Evolutionary conservation across 2,888 invertebrate genomes (phyloP), one percentile per base, ranked within the genome.

Genomic region (Pandemis cinnamomeana): DNA sequence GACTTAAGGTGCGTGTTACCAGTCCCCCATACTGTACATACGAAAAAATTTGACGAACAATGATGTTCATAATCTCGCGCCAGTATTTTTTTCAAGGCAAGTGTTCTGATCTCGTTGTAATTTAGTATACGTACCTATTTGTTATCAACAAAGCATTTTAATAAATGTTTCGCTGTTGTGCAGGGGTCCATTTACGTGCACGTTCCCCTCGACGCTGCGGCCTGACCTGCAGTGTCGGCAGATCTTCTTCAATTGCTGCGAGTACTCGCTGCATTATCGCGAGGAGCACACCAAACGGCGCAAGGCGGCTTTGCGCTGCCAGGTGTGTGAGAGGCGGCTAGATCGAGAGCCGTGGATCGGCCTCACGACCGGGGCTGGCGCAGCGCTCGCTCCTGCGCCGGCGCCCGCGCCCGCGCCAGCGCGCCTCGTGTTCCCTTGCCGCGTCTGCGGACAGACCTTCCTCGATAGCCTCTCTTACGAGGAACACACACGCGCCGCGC

Each of bases 171-270:
- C 42, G 42, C 72, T 58, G 70, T 69, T 72, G 75, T 81, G 8
- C 84, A 93, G 93, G 83, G 93, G 93, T 44, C 93, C 93, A 41
- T 93, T 93, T 76, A 92, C 91, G 6, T 93, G 93, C 82, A 91
- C 91, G 5, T 89, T 91, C 69, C 90, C 91, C 13, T 89, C 91
- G 7, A 81, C 86, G 11, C 75, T 90, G 73, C 88, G 85, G n/a
- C 88, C 91, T 11, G 91, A 90, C 55, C 77, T 87, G 70, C 92
- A 91, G 73, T 94, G 93, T 76, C 87, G 91, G 44, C 91, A 92
- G 79, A 90, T 91, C 75, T 94, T 93, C 82, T 90, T 90, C 78
- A 91, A 91, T 77, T 94, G 94, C 80, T 94, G 94, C 80, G 91
- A 93, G 77, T 94, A 93, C 76, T 94, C 94, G 2, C 78, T 91